Percentiles rank a stretch among this genome's conserved stretches.
Evolutionary conservation across 2,797 vertebrate species (phyloP).

Genomic region (Heteromormyrus szaboi): DNA sequence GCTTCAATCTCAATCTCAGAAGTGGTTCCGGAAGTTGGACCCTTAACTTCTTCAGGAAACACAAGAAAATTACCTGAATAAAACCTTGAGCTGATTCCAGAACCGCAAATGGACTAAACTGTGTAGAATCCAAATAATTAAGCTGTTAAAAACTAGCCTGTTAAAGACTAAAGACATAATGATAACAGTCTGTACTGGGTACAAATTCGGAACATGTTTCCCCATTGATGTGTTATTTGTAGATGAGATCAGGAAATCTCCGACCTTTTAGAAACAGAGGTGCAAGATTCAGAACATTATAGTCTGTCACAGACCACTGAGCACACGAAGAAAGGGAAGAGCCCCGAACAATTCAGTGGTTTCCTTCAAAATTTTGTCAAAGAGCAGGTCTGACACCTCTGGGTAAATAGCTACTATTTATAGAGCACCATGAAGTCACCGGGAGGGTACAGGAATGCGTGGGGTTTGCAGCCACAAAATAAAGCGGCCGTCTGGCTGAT

Average conservation of each 20-base stretch:
- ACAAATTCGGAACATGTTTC: not conserved
- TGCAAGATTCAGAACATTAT: not conserved
- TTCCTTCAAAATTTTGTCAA: not conserved
- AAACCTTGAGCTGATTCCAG: not conserved
- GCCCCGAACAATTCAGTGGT: not conserved
- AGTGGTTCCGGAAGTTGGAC: not conserved
- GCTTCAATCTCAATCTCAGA: not conserved
- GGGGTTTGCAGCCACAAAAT: not conserved
- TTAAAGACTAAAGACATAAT: not conserved
- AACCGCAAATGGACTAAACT: not conserved
- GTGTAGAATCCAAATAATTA: not conserved
- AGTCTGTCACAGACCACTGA: not conserved
- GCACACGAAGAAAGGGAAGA: not conserved
- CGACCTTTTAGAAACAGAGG: not conserved
- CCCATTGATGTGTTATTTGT: not conserved
- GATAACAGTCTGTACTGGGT: not conserved
- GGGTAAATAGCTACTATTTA: not conserved
- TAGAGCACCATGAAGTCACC: not conserved
- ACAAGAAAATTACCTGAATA: not conserved
- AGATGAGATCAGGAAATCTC: not conserved
- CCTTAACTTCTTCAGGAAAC: not conserved
- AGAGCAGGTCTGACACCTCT: not conserved
- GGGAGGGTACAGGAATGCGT: not conserved
- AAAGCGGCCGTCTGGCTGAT: not conserved
- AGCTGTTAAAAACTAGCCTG: not conserved